A percentile compares a stretch with the other conserved stretches of the same genome.
Conservation (phyloP, 2,113 vertebrate genomes). For the Pedetes capensis region DNA sequence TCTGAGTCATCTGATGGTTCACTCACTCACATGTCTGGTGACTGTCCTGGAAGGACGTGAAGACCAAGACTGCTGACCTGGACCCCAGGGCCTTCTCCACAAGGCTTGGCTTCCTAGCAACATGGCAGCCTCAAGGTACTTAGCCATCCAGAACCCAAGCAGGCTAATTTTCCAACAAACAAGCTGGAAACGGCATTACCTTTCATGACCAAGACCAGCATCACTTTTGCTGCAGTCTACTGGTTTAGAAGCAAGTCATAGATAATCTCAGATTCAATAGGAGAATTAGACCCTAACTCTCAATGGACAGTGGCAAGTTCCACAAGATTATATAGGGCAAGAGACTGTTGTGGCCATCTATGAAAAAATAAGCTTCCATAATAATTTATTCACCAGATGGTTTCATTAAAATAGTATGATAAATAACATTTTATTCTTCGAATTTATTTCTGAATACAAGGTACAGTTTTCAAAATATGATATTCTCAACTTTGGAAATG, state of each 20-base stretch:
- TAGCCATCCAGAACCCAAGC: background rate
- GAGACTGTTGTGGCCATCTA: background rate
- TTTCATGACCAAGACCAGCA: background rate
- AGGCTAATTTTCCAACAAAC: background rate
- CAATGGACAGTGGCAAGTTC: background rate
- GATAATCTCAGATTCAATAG: background rate
- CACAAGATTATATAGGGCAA: background rate
- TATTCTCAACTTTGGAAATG: background rate
- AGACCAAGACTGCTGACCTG: background rate
- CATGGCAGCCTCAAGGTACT: background rate
- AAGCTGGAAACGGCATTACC: background rate
- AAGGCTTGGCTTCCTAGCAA: background rate
- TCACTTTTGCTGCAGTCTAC: background rate
- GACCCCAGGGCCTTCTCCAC: background rate
- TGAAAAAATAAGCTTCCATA: conserved; percentile 30
- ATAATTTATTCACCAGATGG: background rate
- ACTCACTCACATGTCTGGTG: background rate
- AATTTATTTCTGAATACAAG: conserved; percentile 19
- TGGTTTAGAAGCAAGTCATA: background rate
- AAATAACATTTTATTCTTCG: background rate
- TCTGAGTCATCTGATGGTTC: background rate
- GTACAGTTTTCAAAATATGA: background rate
- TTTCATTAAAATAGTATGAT: conserved; percentile 7
- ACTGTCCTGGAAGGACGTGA: background rate
- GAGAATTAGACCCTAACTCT: background rate